Conservation (phyloP, 2,888 invertebrate species). For the Zhuqinia jingwanae region DNA sequence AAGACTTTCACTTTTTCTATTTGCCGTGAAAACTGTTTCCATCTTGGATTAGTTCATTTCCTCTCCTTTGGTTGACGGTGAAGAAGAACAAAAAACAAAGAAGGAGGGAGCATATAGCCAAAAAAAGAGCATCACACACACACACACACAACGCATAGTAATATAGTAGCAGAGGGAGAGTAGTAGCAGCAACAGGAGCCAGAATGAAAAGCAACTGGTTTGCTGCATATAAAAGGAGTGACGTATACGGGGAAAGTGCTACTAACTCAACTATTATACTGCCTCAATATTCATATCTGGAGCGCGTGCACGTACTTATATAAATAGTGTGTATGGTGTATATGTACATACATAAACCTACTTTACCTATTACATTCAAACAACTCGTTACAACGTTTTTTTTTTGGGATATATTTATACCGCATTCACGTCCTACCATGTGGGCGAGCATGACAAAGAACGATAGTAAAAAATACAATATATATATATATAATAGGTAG, state of each 20-base stretch:
- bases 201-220: slow-evolving; percentile 68
- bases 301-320: slow-evolving; percentile 55
- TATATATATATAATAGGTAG: neutral
- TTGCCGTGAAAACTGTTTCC: slow-evolving; percentile 68
- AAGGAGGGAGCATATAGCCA: neutral
- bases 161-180: neutral
- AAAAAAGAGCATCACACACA: slow-evolving; percentile 19
- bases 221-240: slow-evolving; percentile 1
- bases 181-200: slow-evolving; percentile 58
- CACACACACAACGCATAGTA: slow-evolving; percentile 22
- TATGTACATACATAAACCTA: slow-evolving; percentile 21
- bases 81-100: neutral
- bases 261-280: slow-evolving; percentile 49
- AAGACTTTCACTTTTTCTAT: slow-evolving; percentile 58
- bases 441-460: slow-evolving; percentile 64
- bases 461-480: slow-evolving; percentile 27
- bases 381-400: slow-evolving; percentile 6
- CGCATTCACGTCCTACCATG: slow-evolving; percentile 61
- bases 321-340: no score
- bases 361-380: slow-evolving; percentile 16
- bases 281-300: slow-evolving; percentile 45
- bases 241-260: slow-evolving; percentile 6
- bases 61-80: no score
- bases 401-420: slow-evolving; percentile 41
- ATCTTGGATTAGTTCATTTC: slow-evolving; percentile 70